Percentiles rank a stretch among this genome's conserved stretches.
Evolutionary conservation across 1,140 invertebrate species (phyloP).

Genomic region (Apocrypta bakeri): DNA sequence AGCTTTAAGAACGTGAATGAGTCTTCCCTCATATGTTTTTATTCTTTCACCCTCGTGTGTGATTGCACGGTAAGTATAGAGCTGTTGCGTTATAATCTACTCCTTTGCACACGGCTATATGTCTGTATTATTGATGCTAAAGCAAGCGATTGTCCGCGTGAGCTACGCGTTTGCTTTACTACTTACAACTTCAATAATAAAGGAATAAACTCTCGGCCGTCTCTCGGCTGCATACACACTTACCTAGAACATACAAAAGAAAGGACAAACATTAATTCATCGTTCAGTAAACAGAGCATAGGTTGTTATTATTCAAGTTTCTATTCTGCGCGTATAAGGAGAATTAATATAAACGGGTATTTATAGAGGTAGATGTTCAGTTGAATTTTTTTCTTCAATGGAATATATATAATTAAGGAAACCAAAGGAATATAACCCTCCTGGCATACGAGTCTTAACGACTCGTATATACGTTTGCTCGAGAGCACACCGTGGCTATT

Average conservation of each 20-base stretch:
- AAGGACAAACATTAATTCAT: constrained; percentile 21
- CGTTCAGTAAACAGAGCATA: not conserved
- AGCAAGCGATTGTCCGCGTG: no score
- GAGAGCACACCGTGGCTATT: not conserved
- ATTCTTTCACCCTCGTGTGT: not conserved
- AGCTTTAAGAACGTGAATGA: no score
- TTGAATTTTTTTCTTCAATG: not conserved
- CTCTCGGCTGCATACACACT: constrained; percentile 14
- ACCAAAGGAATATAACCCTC: not conserved
- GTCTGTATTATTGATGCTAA: not conserved
- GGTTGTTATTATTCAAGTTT: not conserved
- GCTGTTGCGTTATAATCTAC: not conserved
- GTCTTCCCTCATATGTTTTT: not conserved
- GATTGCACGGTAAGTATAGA: no score
- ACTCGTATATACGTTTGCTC: no score
- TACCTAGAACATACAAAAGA: constrained; percentile 40
- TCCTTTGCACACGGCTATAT: not conserved
- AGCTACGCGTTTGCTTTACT: not conserved
- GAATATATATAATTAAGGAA: not conserved
- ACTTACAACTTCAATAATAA: constrained; percentile 31
- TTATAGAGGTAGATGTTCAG: not conserved
- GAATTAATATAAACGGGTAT: not conserved
- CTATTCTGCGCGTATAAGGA: not conserved
- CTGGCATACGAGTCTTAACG: no score
- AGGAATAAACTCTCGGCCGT: not conserved